Evolutionary conservation across 2,888 invertebrate genomes (phyloP).

Genomic region (Dasysyrphus albostriatus): DNA sequence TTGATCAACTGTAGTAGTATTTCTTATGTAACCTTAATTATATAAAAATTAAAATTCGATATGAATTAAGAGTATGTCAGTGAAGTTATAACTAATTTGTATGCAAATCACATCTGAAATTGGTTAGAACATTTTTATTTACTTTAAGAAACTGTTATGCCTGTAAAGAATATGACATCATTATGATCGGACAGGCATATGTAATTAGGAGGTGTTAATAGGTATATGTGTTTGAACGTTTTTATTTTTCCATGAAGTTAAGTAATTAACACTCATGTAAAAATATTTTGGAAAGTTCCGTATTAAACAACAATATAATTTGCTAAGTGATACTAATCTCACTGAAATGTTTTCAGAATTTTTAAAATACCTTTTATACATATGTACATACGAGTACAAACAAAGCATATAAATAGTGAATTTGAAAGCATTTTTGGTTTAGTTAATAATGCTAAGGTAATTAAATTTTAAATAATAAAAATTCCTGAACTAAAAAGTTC

Average conservation of each 20-base stretch:
- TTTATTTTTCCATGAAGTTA: neutral
- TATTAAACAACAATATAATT: too few species aligned
- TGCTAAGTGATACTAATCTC: too few species aligned
- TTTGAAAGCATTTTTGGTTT: too few species aligned
- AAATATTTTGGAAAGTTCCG: too few species aligned
- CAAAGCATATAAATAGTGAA: too few species aligned
- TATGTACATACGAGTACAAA: too few species aligned
- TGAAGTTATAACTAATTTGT: slow-evolving; percentile 19
- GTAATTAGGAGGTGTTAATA: neutral
- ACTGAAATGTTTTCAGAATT: too few species aligned
- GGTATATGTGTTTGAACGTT: neutral
- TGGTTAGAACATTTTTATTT: neutral
- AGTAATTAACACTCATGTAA: neutral
- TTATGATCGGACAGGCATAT: neutral
- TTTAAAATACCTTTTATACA: too few species aligned
- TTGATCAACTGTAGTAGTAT: neutral
- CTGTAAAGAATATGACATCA: neutral
- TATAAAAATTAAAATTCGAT: neutral
- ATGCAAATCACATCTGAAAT: slow-evolving; percentile 15
- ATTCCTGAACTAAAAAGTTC: too few species aligned
- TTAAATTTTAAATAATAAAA: too few species aligned
- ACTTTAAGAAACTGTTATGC: neutral
- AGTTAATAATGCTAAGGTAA: too few species aligned
- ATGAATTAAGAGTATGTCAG: neutral
- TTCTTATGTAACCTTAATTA: neutral